phyloP scores from a whole-genome alignment of 2,888 invertebrate species.

The Volucella bombylans region DNA sequence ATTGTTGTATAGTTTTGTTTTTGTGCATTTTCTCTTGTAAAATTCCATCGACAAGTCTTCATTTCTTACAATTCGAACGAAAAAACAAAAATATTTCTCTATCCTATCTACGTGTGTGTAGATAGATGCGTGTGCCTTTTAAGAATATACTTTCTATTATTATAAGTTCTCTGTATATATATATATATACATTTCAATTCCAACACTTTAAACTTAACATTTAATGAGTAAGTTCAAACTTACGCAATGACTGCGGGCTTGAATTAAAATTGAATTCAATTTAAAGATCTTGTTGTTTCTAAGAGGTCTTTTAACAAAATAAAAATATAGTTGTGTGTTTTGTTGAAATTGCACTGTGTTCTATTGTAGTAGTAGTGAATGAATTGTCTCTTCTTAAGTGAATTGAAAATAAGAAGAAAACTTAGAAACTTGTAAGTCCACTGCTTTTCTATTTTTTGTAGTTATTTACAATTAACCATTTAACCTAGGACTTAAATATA shows the following conservation, averaged over 20 bases:
- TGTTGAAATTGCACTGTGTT: constrained; percentile 56
- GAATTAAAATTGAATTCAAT: constrained; percentile 18
- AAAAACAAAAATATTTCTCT: neutral
- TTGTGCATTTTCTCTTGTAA: constrained; percentile 42
- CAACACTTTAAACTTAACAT: constrained; percentile 34
- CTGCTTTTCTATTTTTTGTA: constrained; percentile 52
- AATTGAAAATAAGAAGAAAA: constrained; percentile 43
- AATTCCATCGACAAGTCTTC: constrained; percentile 53
- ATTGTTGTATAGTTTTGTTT: constrained; percentile 73
- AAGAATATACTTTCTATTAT: neutral
- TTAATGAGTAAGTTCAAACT: constrained; percentile 46
- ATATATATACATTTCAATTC: constrained; percentile 44
- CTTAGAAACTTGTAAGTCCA: constrained; percentile 1
- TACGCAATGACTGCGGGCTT: constrained; percentile 31
- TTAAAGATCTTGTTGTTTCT: neutral
- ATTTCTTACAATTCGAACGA: constrained; percentile 38
- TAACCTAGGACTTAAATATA: constrained; percentile 28
- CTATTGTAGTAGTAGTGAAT: constrained; percentile 1
- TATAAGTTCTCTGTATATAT: neutral
- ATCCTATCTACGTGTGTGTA: constrained; percentile 10
- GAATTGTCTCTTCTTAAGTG: constrained; percentile 16
- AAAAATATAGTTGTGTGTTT: constrained; percentile 28
- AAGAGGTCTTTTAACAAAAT: constrained; percentile 1
- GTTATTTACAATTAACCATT: constrained; percentile 63
- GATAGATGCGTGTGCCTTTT: constrained; percentile 14